Evolutionary conservation across 1,140 invertebrate species (phyloP).

Genomic region (Calosoma granatense): DNA sequence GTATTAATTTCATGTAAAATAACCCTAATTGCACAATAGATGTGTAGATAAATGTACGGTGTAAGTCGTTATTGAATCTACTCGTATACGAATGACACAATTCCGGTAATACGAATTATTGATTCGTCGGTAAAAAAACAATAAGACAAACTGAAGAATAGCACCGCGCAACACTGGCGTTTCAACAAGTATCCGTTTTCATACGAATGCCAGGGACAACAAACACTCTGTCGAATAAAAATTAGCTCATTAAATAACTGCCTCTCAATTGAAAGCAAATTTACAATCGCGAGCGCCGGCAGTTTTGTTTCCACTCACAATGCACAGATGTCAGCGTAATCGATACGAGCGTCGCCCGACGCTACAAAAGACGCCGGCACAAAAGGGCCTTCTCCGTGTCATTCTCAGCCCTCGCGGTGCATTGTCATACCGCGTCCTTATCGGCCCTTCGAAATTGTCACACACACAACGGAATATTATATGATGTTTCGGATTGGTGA

Average conservation of each 20-base stretch:
- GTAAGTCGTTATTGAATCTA: no score
- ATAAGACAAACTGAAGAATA: no score
- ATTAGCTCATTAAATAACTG: background rate
- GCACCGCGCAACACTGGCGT: no score
- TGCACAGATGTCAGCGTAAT: constrained; percentile 21
- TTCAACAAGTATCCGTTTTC: no score
- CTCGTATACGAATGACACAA: no score
- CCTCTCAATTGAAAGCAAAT: constrained; percentile 18
- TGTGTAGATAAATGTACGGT: no score
- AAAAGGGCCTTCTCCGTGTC: constrained; percentile 20
- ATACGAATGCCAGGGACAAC: background rate
- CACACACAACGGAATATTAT: no score
- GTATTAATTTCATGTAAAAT: no score
- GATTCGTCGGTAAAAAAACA: no score
- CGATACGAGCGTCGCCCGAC: constrained; percentile 19
- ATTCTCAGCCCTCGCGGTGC: constrained; percentile 17
- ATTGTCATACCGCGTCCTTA: constrained; percentile 4
- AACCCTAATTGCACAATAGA: no score
- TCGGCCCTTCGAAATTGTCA: constrained; percentile 12
- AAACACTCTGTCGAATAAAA: background rate
- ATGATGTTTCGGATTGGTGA: no score
- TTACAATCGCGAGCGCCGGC: constrained; percentile 19
- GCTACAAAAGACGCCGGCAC: constrained; percentile 16
- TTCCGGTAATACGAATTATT: no score
- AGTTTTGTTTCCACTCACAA: constrained; percentile 21